Base-by-base conservation (phyloP, 2,888 invertebrate species). In the Schizotus pectinicornis region DNA sequence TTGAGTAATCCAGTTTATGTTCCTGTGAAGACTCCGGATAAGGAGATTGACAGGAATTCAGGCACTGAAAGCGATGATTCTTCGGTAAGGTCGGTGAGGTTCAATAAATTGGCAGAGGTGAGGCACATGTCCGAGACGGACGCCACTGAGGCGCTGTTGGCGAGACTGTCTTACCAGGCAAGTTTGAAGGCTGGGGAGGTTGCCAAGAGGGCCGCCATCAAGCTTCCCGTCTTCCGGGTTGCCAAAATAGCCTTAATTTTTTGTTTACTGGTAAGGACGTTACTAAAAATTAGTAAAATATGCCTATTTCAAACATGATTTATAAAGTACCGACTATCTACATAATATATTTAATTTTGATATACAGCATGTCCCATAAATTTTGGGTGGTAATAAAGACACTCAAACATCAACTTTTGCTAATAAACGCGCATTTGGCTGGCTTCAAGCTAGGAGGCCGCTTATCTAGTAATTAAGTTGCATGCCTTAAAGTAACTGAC, bases 131-230 rank as follows among this genome's bases (percentile, higher is more conserved):
- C 93, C 0, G 91, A 93, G 56, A 86, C 87, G 63, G 91, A 95
- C 81, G 98, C 97, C 2, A 92, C 93, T 38, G 98, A 97, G 75
- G 98, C 98, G 7, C 81, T 95, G 62, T 83, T 96, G 73, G 95
- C 98, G 2, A 86, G 98, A 46, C 83, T 98, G 61, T 96, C 97
- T n/a, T 98, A 97, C 84, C 88, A 93, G 65, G 96, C 96, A 6
- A 94, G 93, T 57, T 79, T 95, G 62, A 85, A 94, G 59, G 94
- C 94, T 49, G 88, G 90, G 13, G 92, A 92, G 77, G 84, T 88
- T 64, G 89, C 91, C 1, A 85, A 88, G 67, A 82, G 90, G 54
- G 87, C 89, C 58, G 90, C 91, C 35, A 90, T 88, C 63, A 90
- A 90, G 73, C 85, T 93, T 58, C 88, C 91, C 35, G 85, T 92